phyloP scores from a whole-genome alignment of 2,113 vertebrate genomes.

The Pelecanoides urinatrix region DNA sequence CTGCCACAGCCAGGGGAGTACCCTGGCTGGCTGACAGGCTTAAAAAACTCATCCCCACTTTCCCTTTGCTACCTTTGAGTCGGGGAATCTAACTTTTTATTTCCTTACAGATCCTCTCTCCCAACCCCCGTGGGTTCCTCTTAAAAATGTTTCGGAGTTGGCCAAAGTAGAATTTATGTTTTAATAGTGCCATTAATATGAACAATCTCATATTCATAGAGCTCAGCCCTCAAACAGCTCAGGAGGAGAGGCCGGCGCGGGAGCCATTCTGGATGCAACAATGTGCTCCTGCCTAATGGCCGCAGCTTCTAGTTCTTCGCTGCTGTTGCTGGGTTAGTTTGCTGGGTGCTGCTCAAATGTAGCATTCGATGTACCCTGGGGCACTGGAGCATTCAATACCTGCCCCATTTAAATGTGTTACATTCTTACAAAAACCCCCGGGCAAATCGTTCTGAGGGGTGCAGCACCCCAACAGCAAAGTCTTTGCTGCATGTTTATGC shows the following conservation, averaged over 20 bases:
- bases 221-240: neutral
- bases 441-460: neutral
- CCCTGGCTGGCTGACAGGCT: neutral
- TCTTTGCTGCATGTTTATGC: neutral
- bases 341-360: neutral
- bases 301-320: neutral
- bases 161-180: neutral
- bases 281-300: neutral
- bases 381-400: neutral
- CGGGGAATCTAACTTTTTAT: neutral
- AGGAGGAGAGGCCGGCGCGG: neutral
- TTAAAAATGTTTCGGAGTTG: neutral
- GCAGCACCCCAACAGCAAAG: neutral
- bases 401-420: neutral
- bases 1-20: neutral
- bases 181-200: neutral
- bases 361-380: accelerated
- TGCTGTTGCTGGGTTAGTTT: neutral
- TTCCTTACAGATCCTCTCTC: neutral
- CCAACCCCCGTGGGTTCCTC: accelerated
- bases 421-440: neutral
- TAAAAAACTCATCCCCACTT: neutral
- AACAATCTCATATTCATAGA: neutral
- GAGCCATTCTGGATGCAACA: neutral
- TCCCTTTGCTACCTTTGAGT: neutral